A percentile compares a stretch with the other conserved stretches of the same genome.
phyloP scores from a whole-genome alignment of 2,113 vertebrate species.

The Myrmecophaga tridactyla region DNA sequence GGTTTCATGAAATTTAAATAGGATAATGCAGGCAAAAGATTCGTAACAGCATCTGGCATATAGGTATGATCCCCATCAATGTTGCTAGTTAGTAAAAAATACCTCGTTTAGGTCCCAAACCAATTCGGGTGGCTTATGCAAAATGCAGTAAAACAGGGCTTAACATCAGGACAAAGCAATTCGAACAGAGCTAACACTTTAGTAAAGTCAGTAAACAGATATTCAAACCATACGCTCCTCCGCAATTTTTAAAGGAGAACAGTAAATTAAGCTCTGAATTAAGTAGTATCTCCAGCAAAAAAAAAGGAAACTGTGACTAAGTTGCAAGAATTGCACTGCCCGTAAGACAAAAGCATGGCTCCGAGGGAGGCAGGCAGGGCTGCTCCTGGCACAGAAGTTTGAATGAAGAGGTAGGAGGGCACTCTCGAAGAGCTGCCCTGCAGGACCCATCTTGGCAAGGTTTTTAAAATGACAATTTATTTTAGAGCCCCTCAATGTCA shows the following conservation, averaged over 20 bases:
- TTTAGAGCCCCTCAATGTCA: neutral
- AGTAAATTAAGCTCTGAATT: neutral
- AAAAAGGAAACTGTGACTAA: neutral
- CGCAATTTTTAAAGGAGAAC: neutral
- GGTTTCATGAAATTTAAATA: neutral
- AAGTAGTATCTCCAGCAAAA: neutral
- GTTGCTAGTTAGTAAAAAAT: neutral
- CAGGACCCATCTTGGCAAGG: neutral
- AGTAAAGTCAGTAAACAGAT: neutral
- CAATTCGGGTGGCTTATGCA: neutral
- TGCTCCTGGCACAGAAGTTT: neutral
- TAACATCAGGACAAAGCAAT: neutral
- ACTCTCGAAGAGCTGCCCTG: neutral
- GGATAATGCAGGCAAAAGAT: neutral
- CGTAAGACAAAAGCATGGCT: neutral
- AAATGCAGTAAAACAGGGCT: neutral
- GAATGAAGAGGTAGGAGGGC: too few relatives aligned
- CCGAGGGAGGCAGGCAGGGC: neutral
- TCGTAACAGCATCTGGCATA: neutral
- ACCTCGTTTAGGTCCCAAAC: neutral
- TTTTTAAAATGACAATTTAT: neutral
- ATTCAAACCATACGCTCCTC: neutral
- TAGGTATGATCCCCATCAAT: neutral
- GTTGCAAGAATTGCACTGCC: neutral
- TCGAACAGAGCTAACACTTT: neutral